Base-by-base conservation (phyloP, 2,113 vertebrate genomes). In the Panthera uncia region DNA sequence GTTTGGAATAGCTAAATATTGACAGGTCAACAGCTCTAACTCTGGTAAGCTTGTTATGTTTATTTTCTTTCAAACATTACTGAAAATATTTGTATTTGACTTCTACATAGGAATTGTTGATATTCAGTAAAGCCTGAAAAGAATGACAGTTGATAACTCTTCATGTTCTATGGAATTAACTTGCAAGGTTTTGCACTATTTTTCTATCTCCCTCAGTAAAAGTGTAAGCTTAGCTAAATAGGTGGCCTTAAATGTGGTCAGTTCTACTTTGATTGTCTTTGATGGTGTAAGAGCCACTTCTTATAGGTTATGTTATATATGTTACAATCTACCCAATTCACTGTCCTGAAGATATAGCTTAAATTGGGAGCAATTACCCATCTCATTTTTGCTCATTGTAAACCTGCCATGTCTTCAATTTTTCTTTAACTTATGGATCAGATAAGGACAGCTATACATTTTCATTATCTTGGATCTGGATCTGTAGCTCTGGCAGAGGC, bases 71-170 rank as follows among this genome's bases (percentile, higher is more conserved):
- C 84, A 94, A 92, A 94, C 50, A 71, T 57, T 83, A 50, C 69
- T 83, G 80, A 82, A 96, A 97, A 97, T 96, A 94, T 98, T 97
- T 97, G 94, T 31, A 52, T 91, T 93, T 96, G 73, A 87, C 79
- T 96, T 97, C 84, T 85, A 66, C 48, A 80, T 50, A 97, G 92
- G 71, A 96, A 85, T 81, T 93, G 74, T 48, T 97, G 94, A 96
- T 95, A 97, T 97, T 96, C 66, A 93, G 41, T 78, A 85, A 55
- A 95, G 33, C 21, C 88, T 78, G 27, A 79, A 57, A 95, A 95
- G 92, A 97, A 95, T 92, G 89, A 95, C 36, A 92, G 73, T 66
- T 96, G 87, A 81, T 97, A 95, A 91, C 36, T 85, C 41, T 92
- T 91, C n/a, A 4, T 48, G 4, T 95, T 92, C 80, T 87, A 83